Conservation (phyloP, 2,888 invertebrate species). For the Callosobruchus maculatus region DNA sequence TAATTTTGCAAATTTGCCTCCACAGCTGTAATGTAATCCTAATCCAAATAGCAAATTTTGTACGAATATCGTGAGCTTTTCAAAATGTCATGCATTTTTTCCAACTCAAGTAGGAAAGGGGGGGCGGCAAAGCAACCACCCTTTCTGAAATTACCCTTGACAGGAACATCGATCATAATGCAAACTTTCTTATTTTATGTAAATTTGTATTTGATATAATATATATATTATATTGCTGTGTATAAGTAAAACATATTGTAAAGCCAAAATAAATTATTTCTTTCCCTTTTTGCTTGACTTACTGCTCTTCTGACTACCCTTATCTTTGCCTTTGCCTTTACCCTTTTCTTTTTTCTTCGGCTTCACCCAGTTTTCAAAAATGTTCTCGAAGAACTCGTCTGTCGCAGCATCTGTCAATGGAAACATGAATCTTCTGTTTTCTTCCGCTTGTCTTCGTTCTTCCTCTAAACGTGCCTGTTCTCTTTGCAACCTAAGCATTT, state of each 20-base stretch:
- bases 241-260: background rate
- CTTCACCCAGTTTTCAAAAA: slow-evolving; percentile 39
- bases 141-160: no score
- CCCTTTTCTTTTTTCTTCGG: slow-evolving; percentile 9
- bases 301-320: slow-evolving; percentile 3
- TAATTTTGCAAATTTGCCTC: no score
- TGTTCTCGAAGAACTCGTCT: slow-evolving; percentile 38
- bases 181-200: no score
- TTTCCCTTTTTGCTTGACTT: background rate
- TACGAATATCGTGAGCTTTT: no score
- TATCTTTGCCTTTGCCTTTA: slow-evolving; percentile 7
- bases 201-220: no score
- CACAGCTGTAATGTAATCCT: no score
- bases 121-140: no score
- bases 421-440: slow-evolving; percentile 41
- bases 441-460: slow-evolving; percentile 30
- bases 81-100: no score
- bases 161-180: no score
- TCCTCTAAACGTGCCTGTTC: slow-evolving; percentile 33
- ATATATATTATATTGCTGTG: no score
- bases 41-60: no score
- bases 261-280: background rate
- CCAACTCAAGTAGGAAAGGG: no score
- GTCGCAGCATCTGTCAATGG: slow-evolving; percentile 42
- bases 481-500: slow-evolving; percentile 30